phyloP scores from a whole-genome alignment of 1,140 invertebrate genomes.

The Trachymyrmex cornetzi region DNA sequence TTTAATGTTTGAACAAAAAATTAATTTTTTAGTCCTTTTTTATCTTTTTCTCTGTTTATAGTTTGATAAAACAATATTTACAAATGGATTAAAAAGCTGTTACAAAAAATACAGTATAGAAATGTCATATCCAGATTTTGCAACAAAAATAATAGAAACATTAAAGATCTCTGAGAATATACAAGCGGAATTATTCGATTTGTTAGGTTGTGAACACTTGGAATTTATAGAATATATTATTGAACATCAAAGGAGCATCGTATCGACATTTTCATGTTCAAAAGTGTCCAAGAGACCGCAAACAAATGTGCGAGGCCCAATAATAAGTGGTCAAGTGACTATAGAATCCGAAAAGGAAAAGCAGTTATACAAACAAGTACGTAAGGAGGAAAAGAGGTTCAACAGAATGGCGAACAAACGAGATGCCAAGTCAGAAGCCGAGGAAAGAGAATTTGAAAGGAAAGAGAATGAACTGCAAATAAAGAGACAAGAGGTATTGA shows the following conservation, averaged over 20 bases:
- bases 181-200: constrained; percentile 95
- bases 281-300: constrained; percentile 82
- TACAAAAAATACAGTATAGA: constrained; percentile 83
- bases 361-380: constrained; percentile 92
- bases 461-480: constrained; percentile 80
- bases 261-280: constrained; percentile 76
- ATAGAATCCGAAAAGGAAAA: constrained; percentile 95
- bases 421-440: constrained; percentile 87
- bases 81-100: constrained; percentile 87
- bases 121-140: constrained; percentile 88
- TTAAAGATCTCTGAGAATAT: constrained; percentile 90
- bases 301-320: constrained; percentile 66
- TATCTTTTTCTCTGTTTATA: constrained; percentile 78
- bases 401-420: constrained; percentile 88
- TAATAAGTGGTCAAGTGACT: constrained; percentile 91
- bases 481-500: constrained; percentile 85
- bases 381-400: constrained; percentile 95
- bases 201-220: constrained; percentile 95
- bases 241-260: constrained; percentile 89
- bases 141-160: constrained; percentile 88
- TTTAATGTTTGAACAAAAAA: constrained; percentile 16
- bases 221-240: constrained; percentile 94
- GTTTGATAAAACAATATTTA: constrained; percentile 88
- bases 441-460: constrained; percentile 83
- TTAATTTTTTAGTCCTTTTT: constrained; percentile 78